Percentiles rank a stretch among this genome's conserved stretches.
These are phyloP conservation scores for Pseudomyrmex concolor DNA, from an alignment of 1,140 invertebrate species.

Conservation along the genomic window DNA sequence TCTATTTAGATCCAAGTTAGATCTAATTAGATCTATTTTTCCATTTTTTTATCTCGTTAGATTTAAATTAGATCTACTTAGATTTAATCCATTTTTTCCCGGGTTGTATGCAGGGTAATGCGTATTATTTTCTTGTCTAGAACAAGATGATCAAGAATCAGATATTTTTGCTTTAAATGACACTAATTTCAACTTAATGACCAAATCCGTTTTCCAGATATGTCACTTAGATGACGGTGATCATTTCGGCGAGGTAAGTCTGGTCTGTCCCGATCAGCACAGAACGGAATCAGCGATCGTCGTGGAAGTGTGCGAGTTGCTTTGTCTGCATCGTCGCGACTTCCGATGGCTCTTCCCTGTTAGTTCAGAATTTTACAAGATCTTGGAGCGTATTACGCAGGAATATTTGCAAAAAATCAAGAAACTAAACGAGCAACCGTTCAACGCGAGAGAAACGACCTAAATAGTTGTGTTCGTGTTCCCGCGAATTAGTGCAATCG, in stretches of 20 bases:
- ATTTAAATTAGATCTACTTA: no score
- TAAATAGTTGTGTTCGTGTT: no score
- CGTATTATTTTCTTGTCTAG: neutral
- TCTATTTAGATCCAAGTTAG: no score
- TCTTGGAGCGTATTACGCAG: constrained; percentile 54
- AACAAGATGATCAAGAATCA: constrained; percentile 25
- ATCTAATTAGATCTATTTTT: no score
- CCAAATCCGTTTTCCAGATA: constrained; percentile 75
- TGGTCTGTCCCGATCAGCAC: constrained; percentile 71
- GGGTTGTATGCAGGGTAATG: neutral
- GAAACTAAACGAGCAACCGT: constrained; percentile 1
- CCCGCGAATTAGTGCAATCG: constrained; percentile 9
- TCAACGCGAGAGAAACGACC: neutral
- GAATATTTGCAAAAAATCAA: constrained; percentile 45
- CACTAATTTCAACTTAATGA: neutral
- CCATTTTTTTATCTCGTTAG: no score
- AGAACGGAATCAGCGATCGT: constrained; percentile 76
- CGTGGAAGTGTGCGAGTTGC: constrained; percentile 77
- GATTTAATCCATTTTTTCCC: no score
- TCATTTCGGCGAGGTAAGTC: constrained; percentile 83
- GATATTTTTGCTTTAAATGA: neutral
- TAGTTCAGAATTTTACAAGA: constrained; percentile 64
- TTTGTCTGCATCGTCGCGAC: constrained; percentile 74
- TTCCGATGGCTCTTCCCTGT: constrained; percentile 71
- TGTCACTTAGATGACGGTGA: constrained; percentile 84